phyloP scores from a whole-genome alignment of 2,888 invertebrate genomes.

The Ectobius pallidus region DNA sequence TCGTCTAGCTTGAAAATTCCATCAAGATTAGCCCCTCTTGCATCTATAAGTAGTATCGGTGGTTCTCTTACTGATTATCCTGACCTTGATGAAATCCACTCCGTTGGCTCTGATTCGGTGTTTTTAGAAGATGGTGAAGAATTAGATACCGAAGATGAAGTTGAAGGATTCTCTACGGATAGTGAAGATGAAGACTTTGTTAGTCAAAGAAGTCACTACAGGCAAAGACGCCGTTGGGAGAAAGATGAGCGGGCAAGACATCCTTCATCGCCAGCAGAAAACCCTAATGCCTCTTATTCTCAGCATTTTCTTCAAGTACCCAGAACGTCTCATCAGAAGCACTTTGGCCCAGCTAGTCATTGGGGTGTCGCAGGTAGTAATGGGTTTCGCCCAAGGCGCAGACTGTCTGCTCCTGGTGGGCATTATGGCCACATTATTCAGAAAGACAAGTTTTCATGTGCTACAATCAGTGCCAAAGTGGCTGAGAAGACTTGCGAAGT shows the following conservation, averaged over 20 bases:
- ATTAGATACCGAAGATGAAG: conserved; percentile 80
- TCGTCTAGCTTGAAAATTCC: conserved; percentile 33
- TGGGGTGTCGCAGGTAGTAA: conserved; percentile 9
- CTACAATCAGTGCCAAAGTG: conserved; percentile 34
- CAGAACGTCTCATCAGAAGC: neutral
- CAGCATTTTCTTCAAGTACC: conserved; percentile 37
- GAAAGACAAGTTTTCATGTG: conserved; percentile 19
- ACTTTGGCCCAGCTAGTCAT: neutral
- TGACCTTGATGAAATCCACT: conserved; percentile 69
- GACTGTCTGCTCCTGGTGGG: conserved; percentile 17
- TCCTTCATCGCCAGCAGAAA: conserved; percentile 44
- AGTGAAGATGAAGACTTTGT: conserved; percentile 60
- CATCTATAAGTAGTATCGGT: conserved; percentile 75
- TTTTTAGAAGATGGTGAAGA: conserved; percentile 73
- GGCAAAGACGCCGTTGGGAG: conserved; percentile 23
- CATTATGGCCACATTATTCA: neutral
- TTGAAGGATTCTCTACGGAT: conserved; percentile 83
- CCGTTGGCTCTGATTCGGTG: conserved; percentile 78
- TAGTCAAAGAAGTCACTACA: neutral
- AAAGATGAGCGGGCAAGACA: conserved; percentile 47
- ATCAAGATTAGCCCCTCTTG: conserved; percentile 71
- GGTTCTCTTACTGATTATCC: conserved; percentile 59
- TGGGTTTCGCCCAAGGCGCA: conserved; percentile 15
- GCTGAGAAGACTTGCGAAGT: neutral
- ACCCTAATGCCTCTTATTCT: conserved; percentile 39